Conservation (phyloP, 1,140 invertebrate species). For the Achatina immaculata region DNA sequence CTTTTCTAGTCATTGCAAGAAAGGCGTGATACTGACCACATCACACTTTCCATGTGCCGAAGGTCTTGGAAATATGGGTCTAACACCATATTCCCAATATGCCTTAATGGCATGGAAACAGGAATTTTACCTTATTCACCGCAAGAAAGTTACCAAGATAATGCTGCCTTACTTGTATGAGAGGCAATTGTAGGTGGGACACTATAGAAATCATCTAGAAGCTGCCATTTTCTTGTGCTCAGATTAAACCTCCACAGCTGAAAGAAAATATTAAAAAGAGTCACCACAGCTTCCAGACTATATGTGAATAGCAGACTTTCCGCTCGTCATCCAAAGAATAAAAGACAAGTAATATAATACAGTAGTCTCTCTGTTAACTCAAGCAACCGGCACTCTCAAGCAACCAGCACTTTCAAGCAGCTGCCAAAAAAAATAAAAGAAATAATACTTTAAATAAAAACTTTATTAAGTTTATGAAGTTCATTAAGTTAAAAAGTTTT, state of each 20-base stretch:
- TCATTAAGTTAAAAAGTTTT: too few relatives aligned
- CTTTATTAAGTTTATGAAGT: too few relatives aligned
- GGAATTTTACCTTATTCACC: too few relatives aligned
- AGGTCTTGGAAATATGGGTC: too few relatives aligned
- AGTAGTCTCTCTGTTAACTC: too few relatives aligned
- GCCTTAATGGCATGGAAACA: too few relatives aligned
- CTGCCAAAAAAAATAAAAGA: background rate
- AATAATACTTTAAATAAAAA: background rate
- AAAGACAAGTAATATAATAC: background rate
- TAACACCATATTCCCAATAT: too few relatives aligned
- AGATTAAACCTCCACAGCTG: conserved; percentile 86
- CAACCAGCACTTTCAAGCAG: background rate
- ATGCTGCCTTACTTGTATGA: conserved; percentile 74
- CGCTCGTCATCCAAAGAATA: background rate
- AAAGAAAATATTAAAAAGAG: conserved; percentile 9
- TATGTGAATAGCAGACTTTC: background rate
- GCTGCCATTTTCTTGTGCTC: conserved; percentile 80
- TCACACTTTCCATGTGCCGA: too few relatives aligned
- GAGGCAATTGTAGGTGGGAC: conserved; percentile 87
- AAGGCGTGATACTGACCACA: too few relatives aligned
- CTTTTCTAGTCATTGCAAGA: too few relatives aligned
- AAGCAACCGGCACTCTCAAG: too few relatives aligned
- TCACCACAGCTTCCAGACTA: background rate
- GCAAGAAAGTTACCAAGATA: too few relatives aligned
- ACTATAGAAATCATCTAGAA: conserved; percentile 76